Base-by-base conservation (phyloP, 2,888 invertebrate species). In the Lissonota sp. region DNA sequence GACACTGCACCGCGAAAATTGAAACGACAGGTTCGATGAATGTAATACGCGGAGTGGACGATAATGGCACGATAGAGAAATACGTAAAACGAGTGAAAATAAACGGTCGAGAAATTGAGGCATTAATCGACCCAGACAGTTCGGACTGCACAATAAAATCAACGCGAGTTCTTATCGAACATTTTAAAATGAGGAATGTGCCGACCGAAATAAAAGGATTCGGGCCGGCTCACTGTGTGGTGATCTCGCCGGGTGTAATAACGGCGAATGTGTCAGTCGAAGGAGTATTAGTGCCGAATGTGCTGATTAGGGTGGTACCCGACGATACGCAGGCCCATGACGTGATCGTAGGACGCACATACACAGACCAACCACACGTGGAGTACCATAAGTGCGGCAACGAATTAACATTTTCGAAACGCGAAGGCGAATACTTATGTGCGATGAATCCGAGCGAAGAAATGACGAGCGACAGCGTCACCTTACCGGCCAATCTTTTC, bases 71-170 rank as follows among this genome's bases (percentile, higher is more conserved):
- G 4, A 37, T 14, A 16, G 53, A 51, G 51, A 73, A 14, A 53
- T 79, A 26, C 42, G 16, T 37, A 1, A 49, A 63, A 14, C 7
- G n/a, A 1, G 49, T 63, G 1, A 60, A 42, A 10, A 12, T 79
- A 14, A 12, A 53, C 12, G 62, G 46, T 2, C 46, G 8, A 8
- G 8, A 60, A 42, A 37, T 79, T n/a, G 8, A 37, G 37, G 67
- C 49, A 6, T 49, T 73, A 42, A 58, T n/a, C n/a, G n/a, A n/a
- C n/a, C n/a, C n/a, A n/a, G n/a, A n/a, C n/a, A n/a, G n/a, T n/a
- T n/a, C n/a, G 73, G 58, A 57, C 6, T 78, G 78, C 42, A 78
- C 72, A 0, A 66, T 73, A 5, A 79, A 69, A 57, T 16, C 55
- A 12, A 40, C 39, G 8, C 10, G 16, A 57, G 51, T 69, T 8